phyloP scores from a whole-genome alignment of 2,113 vertebrate genomes.

The Gasterosteus nipponicus region DNA sequence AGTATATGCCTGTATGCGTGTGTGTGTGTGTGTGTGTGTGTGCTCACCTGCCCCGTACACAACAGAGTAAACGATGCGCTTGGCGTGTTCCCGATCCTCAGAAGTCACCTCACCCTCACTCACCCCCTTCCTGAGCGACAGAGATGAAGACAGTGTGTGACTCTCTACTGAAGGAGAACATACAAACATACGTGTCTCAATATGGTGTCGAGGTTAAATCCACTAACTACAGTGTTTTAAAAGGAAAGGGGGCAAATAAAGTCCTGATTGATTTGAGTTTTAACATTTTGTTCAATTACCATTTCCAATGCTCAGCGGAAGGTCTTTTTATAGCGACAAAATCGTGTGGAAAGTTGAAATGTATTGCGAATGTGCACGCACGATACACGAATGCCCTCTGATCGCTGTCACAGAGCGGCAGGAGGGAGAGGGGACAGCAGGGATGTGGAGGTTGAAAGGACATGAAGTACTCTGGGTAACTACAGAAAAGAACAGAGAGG shows the following conservation, averaged over 20 bases:
- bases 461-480: conserved; percentile 3
- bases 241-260: background rate
- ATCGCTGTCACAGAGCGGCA: background rate
- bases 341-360: background rate
- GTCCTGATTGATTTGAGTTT: background rate
- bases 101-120: conserved; percentile 78
- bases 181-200: background rate
- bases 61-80: conserved; percentile 88
- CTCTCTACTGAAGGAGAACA: background rate
- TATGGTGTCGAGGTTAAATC: background rate
- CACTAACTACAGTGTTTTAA: background rate
- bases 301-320: background rate
- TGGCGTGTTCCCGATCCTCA: conserved; percentile 87
- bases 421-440: background rate
- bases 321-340: background rate
- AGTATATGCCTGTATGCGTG: background rate
- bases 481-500: conserved; percentile 7
- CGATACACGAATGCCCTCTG: background rate
- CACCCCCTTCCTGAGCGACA: conserved; percentile 84
- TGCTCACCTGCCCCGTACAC: conserved; percentile 93
- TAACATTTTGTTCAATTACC: background rate
- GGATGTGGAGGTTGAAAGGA: conserved; percentile 15
- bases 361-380: background rate
- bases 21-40: background rate
- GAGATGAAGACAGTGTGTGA: background rate